Conservation (phyloP, 1,140 invertebrate species). For the Heliconius hewitsoni region DNA sequence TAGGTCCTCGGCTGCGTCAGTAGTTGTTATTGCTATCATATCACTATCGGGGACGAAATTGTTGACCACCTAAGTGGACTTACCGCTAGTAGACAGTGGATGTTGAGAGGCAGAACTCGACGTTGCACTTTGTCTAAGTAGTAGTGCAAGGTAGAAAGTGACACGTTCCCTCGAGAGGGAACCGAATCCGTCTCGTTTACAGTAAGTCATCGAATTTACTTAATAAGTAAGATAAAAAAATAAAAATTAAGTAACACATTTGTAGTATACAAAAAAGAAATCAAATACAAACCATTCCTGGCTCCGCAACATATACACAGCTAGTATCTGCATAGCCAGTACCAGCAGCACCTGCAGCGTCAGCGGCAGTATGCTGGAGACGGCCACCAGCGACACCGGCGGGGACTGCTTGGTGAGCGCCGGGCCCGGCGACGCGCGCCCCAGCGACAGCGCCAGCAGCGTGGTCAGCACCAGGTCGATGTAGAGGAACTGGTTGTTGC, state of each 20-base stretch:
- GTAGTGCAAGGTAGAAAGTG: too few relatives aligned
- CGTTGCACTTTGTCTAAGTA: too few relatives aligned
- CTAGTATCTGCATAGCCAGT: constrained; percentile 74
- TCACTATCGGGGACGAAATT: too few relatives aligned
- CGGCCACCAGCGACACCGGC: constrained; percentile 83
- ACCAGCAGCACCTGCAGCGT: constrained; percentile 81
- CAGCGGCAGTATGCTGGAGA: constrained; percentile 83
- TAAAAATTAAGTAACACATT: too few relatives aligned
- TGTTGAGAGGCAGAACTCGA: too few relatives aligned
- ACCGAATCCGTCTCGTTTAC: too few relatives aligned
- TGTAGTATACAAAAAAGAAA: background rate
- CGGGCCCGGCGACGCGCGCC: constrained; percentile 84
- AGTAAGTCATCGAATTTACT: too few relatives aligned
- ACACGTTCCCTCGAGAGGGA: too few relatives aligned
- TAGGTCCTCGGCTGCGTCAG: too few relatives aligned
- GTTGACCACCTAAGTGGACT: too few relatives aligned
- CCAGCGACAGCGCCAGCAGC: constrained; percentile 89
- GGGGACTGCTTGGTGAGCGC: constrained; percentile 83
- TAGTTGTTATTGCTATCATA: too few relatives aligned
- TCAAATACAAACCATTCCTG: constrained; percentile 78
- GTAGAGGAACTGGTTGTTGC: constrained; percentile 92
- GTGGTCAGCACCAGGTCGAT: constrained; percentile 93
- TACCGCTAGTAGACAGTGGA: too few relatives aligned
- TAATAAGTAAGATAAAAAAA: background rate
- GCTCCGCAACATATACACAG: constrained; percentile 73